Conservation (phyloP, 2,888 invertebrate species). For the Drosophila multiciliata region DNA sequence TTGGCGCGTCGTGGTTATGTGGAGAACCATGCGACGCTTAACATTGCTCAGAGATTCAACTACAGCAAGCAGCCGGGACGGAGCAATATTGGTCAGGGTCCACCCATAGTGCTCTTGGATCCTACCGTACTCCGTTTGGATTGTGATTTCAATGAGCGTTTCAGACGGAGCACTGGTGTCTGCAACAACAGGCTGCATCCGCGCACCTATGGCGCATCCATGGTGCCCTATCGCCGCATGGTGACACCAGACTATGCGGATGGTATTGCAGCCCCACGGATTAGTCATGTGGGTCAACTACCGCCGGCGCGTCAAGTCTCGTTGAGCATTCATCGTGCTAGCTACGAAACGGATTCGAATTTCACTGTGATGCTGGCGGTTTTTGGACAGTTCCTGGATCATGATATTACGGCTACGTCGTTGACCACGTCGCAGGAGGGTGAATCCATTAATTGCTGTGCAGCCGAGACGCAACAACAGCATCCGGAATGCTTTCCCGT, state of each 20-base stretch:
- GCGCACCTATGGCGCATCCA: conserved; percentile 89
- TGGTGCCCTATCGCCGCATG: conserved; percentile 90
- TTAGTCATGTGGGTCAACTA: conserved; percentile 84
- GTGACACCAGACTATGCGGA: conserved; percentile 91
- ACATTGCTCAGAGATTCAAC: conserved; percentile 86
- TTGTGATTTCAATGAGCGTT: conserved; percentile 86
- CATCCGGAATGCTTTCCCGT: conserved; percentile 95
- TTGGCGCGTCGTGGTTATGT: conserved; percentile 89
- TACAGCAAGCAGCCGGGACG: conserved; percentile 81
- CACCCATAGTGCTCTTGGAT: conserved; percentile 77
- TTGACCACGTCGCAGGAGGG: conserved; percentile 90
- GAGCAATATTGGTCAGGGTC: conserved; percentile 84
- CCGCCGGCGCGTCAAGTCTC: conserved; percentile 92
- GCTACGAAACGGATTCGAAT: conserved; percentile 89
- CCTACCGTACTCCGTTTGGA: conserved; percentile 70
- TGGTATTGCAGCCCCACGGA: conserved; percentile 89
- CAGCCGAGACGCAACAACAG: conserved; percentile 65
- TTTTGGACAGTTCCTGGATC: conserved; percentile 95
- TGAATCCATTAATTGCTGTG: conserved; percentile 90
- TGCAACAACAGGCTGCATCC: conserved; percentile 91
- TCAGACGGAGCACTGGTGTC: conserved; percentile 89
- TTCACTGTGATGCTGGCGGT: conserved; percentile 94
- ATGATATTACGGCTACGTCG: conserved; percentile 94
- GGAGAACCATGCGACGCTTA: conserved; percentile 89
- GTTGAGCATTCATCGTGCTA: conserved; percentile 89